Base-by-base conservation (phyloP, 2,888 invertebrate genomes). In the Neoscelio sp. region DNA sequence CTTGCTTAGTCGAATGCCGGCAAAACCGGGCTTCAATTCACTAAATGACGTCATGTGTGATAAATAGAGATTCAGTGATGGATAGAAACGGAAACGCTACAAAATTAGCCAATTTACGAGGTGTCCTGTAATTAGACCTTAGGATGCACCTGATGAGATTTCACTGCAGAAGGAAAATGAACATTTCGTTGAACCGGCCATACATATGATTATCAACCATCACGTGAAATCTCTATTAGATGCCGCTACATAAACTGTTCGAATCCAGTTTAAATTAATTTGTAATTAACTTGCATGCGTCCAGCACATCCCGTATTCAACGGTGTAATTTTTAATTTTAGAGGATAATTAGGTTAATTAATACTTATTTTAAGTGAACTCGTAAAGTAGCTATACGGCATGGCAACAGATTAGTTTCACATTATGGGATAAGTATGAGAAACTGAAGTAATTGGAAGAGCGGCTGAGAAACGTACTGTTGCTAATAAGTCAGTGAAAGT, bases 91-190 rank as follows among this genome's bases (percentile, higher is more conserved):
- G 78, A 78, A 78, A 50, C 58, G 62, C 56, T 18, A 67, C 48
- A 40, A 67, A 78, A 78, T 73, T 67, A 73, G 52, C 62, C 56
- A 76, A 76, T 76, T 64, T 76, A 64, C 76, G 60, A 64, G 38
- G 54, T 70, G 68, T 76, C 68, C 68, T 30, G 68, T 56, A 64
- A 76, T 76, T 67, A 76, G 54, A 76, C 48, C 68, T 48, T 54
- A 56, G 68, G 62, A 62, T 40, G 46, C 20, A 33, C 30, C 68
- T 64, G 76, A 70, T 56, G 68, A 38, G 68, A 64, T 50, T 60
- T 44, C 44, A 26, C 13, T 8, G 40, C 54, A 18, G 17, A 68
- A 60, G 35, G 54, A 54, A 44, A 38, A 23, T 18, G 75, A 50
- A 35, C 50, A 18, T 67, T 67, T 18, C 52, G 38, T 38, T 33